A percentile compares a stretch with the other conserved stretches of the same genome.
Evolutionary conservation across 1,140 invertebrate species (phyloP).

Genomic region (Halesus radiatus): DNA sequence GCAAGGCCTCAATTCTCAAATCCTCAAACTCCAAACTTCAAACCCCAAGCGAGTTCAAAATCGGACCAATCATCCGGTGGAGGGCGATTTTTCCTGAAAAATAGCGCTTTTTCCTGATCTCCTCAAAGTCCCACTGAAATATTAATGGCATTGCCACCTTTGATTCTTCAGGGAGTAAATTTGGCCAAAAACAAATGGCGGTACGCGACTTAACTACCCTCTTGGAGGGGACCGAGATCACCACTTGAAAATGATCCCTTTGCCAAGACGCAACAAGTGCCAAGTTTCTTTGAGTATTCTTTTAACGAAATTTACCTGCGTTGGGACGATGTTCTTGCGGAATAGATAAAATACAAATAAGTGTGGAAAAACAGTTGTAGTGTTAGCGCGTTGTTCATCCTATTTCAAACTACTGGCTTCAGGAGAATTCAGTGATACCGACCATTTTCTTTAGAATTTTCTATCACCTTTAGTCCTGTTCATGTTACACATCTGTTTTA

Average conservation of each 20-base stretch:
- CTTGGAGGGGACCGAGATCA: not conserved
- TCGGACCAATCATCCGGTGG: slow-evolving; percentile 33
- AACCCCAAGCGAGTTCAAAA: slow-evolving; percentile 33
- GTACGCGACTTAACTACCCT: slow-evolving; percentile 19
- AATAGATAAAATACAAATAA: not conserved
- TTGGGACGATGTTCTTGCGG: not conserved
- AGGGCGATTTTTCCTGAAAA: slow-evolving; percentile 13
- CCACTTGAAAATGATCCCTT: not conserved
- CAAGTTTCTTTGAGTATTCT: not conserved
- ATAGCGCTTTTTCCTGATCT: slow-evolving; percentile 35
- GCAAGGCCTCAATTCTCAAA: not conserved
- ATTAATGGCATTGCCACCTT: slow-evolving; percentile 56
- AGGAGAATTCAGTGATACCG: no score
- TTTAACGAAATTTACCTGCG: not conserved
- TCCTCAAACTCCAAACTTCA: slow-evolving; percentile 34
- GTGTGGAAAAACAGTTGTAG: not conserved
- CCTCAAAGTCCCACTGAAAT: slow-evolving; percentile 46
- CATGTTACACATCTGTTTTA: no score
- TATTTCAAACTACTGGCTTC: no score
- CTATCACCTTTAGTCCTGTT: no score
- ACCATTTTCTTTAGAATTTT: no score
- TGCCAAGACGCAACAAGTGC: slow-evolving; percentile 15
- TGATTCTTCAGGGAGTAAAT: slow-evolving; percentile 52
- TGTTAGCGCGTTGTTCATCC: not conserved
- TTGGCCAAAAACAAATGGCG: slow-evolving; percentile 47